Percentiles rank a stretch among this genome's conserved stretches.
phyloP scores from a whole-genome alignment of 2,113 vertebrate species.

The Herpetotheres cachinnans region DNA sequence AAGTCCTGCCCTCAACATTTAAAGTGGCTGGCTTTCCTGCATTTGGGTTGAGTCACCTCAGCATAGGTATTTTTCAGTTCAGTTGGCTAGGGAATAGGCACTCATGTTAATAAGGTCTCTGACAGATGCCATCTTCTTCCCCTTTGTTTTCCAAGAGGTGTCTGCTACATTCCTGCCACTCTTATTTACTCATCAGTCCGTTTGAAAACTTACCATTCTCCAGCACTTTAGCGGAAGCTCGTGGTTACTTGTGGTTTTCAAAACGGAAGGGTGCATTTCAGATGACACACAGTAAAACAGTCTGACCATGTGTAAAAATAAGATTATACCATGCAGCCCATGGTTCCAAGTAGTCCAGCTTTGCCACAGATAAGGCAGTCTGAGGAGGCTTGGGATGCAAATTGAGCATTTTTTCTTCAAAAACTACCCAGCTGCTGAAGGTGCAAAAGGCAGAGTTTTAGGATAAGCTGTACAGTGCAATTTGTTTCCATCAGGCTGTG shows the following conservation, averaged over 20 bases:
- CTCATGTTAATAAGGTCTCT: background rate
- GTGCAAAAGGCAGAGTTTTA: conserved; percentile 26
- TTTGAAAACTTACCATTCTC: background rate
- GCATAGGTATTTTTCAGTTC: background rate
- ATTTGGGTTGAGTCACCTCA: background rate
- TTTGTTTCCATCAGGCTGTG: conserved; percentile 16
- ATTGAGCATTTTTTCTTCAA: background rate
- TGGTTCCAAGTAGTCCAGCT: background rate
- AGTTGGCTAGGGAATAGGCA: background rate
- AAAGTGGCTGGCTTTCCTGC: accelerated
- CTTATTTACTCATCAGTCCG: background rate
- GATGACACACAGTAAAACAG: background rate
- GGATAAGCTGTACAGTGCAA: background rate
- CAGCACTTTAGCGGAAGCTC: background rate
- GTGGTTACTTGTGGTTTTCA: background rate
- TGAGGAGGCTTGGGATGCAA: conserved; percentile 17
- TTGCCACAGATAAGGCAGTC: conserved; percentile 1
- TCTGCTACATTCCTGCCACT: background rate
- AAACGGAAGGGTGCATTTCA: conserved; percentile 4
- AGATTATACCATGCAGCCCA: background rate
- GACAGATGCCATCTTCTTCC: background rate
- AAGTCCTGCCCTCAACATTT: background rate
- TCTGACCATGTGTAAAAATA: conserved; percentile 15
- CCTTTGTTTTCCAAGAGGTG: background rate
- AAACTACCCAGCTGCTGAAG: background rate